Evolutionary conservation across 2,113 vertebrate genomes (phyloP).

Genomic region (Electrona antarctica): DNA sequence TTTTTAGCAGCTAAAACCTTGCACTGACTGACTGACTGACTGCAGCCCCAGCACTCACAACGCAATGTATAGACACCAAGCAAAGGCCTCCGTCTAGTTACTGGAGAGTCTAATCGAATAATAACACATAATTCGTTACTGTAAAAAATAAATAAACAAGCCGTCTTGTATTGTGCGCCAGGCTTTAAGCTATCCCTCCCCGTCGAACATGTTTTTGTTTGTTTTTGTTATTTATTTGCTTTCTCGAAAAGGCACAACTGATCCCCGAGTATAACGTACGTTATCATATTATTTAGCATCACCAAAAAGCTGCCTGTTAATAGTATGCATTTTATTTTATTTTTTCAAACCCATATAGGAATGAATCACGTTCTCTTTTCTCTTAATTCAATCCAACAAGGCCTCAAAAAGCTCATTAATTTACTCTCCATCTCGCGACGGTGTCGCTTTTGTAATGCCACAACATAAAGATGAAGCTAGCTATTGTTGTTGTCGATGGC

Average conservation of each 20-base stretch:
- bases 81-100: neutral
- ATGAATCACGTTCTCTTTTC: too few relatives aligned
- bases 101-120: neutral
- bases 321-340: neutral
- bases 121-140: too few relatives aligned
- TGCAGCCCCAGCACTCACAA: constrained; percentile 32
- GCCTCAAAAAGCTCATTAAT: neutral
- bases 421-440: too few relatives aligned
- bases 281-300: neutral
- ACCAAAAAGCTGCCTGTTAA: neutral
- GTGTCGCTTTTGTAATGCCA: too few relatives aligned
- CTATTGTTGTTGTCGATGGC: too few relatives aligned
- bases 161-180: neutral
- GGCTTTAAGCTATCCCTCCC: neutral
- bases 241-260: neutral
- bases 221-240: too few relatives aligned
- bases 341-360: too few relatives aligned
- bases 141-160: neutral
- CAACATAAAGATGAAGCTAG: too few relatives aligned
- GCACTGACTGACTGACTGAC: constrained; percentile 34
- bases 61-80: neutral
- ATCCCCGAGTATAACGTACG: neutral
- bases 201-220: neutral
- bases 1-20: constrained; percentile 71
- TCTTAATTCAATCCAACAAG: neutral